Conservation (phyloP, 2,797 vertebrate genomes). For the Rhabdophis nuchalis region DNA sequence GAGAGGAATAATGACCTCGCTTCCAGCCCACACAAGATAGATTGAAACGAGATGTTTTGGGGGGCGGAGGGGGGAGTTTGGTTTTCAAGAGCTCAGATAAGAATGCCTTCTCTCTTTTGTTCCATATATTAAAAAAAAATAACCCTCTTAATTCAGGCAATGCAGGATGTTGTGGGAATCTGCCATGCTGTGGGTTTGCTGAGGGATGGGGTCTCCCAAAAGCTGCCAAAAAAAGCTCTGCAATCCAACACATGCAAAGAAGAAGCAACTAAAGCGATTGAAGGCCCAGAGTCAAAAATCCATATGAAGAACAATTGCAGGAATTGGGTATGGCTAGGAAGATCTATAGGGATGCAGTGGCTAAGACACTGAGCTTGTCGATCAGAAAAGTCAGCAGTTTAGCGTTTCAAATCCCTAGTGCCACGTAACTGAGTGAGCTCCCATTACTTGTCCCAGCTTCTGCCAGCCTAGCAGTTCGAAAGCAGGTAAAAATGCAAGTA, state of each 20-base stretch:
- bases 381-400: too few species aligned
- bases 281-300: too few species aligned
- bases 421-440: too few species aligned
- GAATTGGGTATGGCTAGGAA: too few species aligned
- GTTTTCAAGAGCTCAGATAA: slow-evolving; percentile 15
- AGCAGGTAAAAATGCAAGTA: too few species aligned
- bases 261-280: too few species aligned
- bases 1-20: neutral
- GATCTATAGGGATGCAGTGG: too few species aligned
- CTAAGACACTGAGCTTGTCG: too few species aligned
- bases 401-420: too few species aligned
- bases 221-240: neutral
- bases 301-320: too few species aligned
- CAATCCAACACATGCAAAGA: neutral
- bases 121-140: neutral
- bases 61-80: neutral
- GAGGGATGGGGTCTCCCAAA: neutral
- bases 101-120: neutral
- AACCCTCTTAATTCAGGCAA: neutral
- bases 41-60: neutral
- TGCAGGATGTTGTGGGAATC: slow-evolving; percentile 9
- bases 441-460: too few species aligned
- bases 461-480: too few species aligned
- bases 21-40: slow-evolving; percentile 33
- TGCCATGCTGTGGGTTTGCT: neutral